Evolutionary conservation across 2,888 invertebrate species (phyloP), one percentile per base, ranked within the genome.

Genomic region (Leptinotarsa tumamoca): DNA sequence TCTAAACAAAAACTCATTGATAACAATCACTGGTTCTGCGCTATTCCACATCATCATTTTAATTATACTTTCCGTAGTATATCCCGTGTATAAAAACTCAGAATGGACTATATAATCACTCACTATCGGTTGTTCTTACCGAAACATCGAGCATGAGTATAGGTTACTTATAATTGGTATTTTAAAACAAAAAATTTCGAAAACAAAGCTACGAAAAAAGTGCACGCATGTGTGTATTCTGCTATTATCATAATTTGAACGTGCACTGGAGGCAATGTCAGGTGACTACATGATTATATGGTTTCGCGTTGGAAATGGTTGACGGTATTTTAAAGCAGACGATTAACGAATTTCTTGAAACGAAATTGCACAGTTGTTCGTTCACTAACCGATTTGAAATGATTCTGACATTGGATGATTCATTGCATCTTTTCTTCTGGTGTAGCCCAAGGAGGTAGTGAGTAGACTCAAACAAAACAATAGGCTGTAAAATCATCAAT

Each of bases 161-260:
- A 58, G 70, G 70, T 61, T 58, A 15, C 43, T 70, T 54, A 49
- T 58, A 70, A 70, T 70, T 70, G 70, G 70, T 61, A 21, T 49
- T 70, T 61, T 70, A 17, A 17, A 58, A 27, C 56, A 58, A 18
- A 51, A 49, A 70, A 58, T 63, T 17, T 14, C 43, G 27, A 43
- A 27, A 63, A 63, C 63, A 70, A 70, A 69, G 43, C 56, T 43
- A n/a, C 27, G 43, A 43, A 49, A 69, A 69, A 58, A 54, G 17
- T 56, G 49, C 70, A 70, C 58, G 56, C 70, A 70, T 56, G 70
- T 58, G 70, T 23, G 23, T 70, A 43, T 43, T 70, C 70, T 70
- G 70, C 49, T 43, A 70, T 58, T 58, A 58, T n/a, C 18, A 58
- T 70, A 70, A 70, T 70, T 70, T 70, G 17, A 51, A 23, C 18